Conservation (phyloP, 2,888 invertebrate species). For the Mimumesa dahlbomi region DNA sequence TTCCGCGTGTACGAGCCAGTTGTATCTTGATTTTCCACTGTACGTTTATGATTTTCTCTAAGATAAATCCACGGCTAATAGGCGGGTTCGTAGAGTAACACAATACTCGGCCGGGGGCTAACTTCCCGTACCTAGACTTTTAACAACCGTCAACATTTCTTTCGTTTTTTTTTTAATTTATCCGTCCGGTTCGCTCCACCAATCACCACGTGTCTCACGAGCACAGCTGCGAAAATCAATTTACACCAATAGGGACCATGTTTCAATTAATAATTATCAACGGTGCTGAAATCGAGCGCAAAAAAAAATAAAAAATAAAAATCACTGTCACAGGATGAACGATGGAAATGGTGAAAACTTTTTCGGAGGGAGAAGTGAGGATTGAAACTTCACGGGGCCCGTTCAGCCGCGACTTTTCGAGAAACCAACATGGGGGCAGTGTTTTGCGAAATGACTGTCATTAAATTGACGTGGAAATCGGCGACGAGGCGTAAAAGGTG, state of each 20-base stretch:
- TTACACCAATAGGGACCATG: too few species aligned
- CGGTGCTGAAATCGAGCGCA: too few species aligned
- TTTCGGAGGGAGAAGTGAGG: too few species aligned
- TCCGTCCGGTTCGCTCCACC: too few species aligned
- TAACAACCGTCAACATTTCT: background rate
- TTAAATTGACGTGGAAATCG: conserved; percentile 3
- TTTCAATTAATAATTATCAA: too few species aligned
- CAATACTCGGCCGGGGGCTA: conserved; percentile 35
- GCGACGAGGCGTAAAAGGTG: background rate
- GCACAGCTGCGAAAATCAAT: too few species aligned
- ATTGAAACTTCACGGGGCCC: too few species aligned
- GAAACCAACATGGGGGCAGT: background rate
- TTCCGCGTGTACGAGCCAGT: conserved; percentile 27
- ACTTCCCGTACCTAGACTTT: conserved; percentile 3
- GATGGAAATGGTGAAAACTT: too few species aligned
- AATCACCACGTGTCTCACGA: too few species aligned
- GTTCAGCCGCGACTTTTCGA: background rate
- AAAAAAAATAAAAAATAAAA: too few species aligned
- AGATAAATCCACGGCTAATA: conserved; percentile 45
- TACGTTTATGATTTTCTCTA: conserved; percentile 52
- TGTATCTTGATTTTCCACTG: conserved; percentile 55
- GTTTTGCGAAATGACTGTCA: conserved; percentile 9
- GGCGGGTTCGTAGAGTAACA: conserved; percentile 33
- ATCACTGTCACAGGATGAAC: too few species aligned
- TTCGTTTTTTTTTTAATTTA: background rate